A percentile compares a stretch with the other conserved stretches of the same genome.
phyloP scores from a whole-genome alignment of 2,888 invertebrate genomes.

The Ethmia dodecea region DNA sequence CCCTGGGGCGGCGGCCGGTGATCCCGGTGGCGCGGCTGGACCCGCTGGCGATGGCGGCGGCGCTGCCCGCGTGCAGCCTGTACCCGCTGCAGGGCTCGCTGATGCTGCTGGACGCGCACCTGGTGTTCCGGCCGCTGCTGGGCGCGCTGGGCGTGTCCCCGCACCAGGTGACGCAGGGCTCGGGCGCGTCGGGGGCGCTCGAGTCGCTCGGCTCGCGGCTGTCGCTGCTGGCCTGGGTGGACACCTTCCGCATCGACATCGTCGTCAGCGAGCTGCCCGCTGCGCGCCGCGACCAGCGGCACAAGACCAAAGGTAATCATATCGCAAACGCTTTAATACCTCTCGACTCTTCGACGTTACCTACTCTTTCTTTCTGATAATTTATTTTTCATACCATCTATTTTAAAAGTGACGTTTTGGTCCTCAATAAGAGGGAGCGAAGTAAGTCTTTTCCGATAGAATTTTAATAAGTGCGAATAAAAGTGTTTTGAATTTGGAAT shows the following conservation, averaged over 20 bases:
- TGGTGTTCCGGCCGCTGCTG: slow-evolving; percentile 94
- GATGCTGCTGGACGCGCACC: slow-evolving; percentile 92
- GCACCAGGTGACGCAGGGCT: slow-evolving; percentile 83
- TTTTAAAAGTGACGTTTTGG: too few relatives aligned
- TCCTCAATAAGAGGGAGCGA: too few relatives aligned
- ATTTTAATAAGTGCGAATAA: too few relatives aligned
- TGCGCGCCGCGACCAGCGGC: slow-evolving; percentile 74
- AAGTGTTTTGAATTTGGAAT: too few relatives aligned
- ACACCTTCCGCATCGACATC: slow-evolving; percentile 94
- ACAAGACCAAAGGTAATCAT: slow-evolving; percentile 40
- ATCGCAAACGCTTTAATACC: too few relatives aligned
- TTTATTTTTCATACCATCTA: too few relatives aligned
- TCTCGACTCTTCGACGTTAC: too few relatives aligned
- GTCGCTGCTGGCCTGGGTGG: slow-evolving; percentile 89
- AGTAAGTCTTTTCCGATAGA: too few relatives aligned
- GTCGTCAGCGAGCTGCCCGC: slow-evolving; percentile 92
- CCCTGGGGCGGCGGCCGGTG: not conserved
- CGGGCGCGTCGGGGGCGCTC: slow-evolving; percentile 75
- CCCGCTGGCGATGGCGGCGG: slow-evolving; percentile 49
- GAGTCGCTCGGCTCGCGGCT: slow-evolving; percentile 94
- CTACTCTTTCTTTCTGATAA: too few relatives aligned
- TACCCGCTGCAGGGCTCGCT: slow-evolving; percentile 90
- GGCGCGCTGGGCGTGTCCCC: slow-evolving; percentile 93
- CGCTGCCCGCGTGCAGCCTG: slow-evolving; percentile 80
- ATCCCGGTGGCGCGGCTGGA: slow-evolving; percentile 68